phyloP scores from a whole-genome alignment of 1,140 invertebrate species.

The Trypoxylus dichotomus region DNA sequence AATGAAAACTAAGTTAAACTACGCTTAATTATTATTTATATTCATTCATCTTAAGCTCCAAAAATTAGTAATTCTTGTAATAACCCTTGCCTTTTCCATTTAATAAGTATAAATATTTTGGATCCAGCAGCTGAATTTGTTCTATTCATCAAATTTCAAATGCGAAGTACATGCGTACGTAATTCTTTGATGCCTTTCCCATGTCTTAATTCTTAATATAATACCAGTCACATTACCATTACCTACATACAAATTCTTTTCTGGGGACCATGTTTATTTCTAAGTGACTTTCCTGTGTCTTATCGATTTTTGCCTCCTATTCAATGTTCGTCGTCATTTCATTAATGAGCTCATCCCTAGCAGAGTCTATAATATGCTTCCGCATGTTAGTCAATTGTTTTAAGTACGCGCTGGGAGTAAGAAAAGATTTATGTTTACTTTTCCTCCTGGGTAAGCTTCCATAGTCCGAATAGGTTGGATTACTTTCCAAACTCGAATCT shows the following conservation, averaged over 20 bases:
- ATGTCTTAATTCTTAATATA: background rate
- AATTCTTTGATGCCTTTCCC: background rate
- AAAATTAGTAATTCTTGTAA: no score
- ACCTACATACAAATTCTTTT: background rate
- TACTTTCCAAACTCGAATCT: slow-evolving; percentile 48
- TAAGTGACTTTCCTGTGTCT: background rate
- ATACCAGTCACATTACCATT: background rate
- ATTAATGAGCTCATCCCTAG: slow-evolving; percentile 44
- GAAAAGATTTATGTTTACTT: slow-evolving; percentile 34
- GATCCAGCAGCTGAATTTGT: no score
- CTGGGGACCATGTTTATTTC: background rate
- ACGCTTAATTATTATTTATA: no score
- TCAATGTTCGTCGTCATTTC: background rate
- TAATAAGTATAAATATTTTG: no score
- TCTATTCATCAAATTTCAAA: no score
- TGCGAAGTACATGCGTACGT: no score
- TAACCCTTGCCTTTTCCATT: no score
- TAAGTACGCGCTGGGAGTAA: slow-evolving; percentile 49
- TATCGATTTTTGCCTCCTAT: background rate
- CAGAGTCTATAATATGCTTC: slow-evolving; percentile 46
- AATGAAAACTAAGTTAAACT: no score
- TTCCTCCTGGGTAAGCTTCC: slow-evolving; percentile 48
- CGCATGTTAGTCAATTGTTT: slow-evolving; percentile 49
- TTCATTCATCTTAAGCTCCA: no score
- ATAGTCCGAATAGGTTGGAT: slow-evolving; percentile 50